Conservation (phyloP, 1,140 invertebrate genomes). For the Lithobius niger region DNA sequence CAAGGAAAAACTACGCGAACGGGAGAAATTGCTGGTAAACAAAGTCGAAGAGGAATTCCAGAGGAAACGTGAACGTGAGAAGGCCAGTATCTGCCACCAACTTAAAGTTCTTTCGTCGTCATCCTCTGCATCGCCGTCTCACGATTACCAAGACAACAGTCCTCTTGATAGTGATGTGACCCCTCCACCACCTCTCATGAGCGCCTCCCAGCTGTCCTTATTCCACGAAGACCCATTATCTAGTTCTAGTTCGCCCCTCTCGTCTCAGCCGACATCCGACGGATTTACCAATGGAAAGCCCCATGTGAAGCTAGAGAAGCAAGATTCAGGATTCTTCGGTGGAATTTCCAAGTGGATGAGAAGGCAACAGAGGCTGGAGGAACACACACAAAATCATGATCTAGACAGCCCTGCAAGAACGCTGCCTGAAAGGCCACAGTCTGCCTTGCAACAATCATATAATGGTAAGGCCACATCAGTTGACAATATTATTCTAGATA, state of each 20-base stretch:
- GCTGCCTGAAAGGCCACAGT: too few species aligned
- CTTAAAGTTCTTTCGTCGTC: slow-evolving; percentile 47
- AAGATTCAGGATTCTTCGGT: slow-evolving; percentile 9
- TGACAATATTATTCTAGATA: too few species aligned
- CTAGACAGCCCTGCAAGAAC: too few species aligned
- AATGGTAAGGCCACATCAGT: too few species aligned
- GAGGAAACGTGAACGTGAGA: slow-evolving; percentile 53
- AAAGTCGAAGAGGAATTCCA: slow-evolving; percentile 44
- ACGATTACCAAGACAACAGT: neutral
- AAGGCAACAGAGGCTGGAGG: slow-evolving; percentile 1
- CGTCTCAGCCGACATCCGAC: neutral
- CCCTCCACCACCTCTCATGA: neutral
- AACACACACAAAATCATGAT: too few species aligned
- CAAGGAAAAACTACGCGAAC: slow-evolving; percentile 54
- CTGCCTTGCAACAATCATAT: too few species aligned
- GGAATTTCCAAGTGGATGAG: slow-evolving; percentile 13
- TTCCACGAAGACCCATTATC: slow-evolving; percentile 10
- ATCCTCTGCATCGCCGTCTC: too few species aligned
- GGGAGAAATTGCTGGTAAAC: slow-evolving; percentile 39
- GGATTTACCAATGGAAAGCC: neutral
- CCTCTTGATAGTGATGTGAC: too few species aligned
- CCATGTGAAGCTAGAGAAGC: neutral
- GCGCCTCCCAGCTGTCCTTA: neutral
- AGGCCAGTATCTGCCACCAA: slow-evolving; percentile 56
- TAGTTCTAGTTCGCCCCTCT: slow-evolving; percentile 3